phyloP scores from a whole-genome alignment of 92 coral and sea anemone genomes.

The Palythoa grandis region DNA sequence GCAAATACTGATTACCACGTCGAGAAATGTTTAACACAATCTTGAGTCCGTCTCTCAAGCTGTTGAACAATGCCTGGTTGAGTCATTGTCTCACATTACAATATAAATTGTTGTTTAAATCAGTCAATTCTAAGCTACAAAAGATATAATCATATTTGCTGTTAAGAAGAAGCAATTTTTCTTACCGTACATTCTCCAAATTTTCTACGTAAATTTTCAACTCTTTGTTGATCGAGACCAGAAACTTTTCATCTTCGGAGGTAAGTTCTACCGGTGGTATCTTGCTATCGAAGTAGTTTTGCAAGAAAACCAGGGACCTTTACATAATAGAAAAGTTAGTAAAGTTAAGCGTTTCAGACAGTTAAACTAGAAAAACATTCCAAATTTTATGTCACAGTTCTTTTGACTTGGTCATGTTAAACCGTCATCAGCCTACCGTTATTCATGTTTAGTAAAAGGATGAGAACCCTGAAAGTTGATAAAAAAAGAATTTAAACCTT shows the following conservation, averaged over 20 bases:
- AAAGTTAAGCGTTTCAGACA: no score
- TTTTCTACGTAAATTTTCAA: conserved; percentile 81
- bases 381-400: no score
- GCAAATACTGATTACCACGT: conserved; percentile 93
- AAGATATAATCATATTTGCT: no score
- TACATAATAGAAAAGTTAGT: not conserved
- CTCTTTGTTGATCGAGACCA: conserved; percentile 88
- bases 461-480: no score
- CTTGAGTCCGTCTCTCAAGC: conserved; percentile 90
- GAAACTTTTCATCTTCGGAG: conserved; percentile 88
- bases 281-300: conserved; percentile 76
- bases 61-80: not conserved
- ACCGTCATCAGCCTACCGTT: no score
- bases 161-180: not conserved
- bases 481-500: no score
- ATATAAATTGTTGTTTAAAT: no score
- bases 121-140: not conserved
- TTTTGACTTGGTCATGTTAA: no score
- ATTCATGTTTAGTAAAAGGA: no score
- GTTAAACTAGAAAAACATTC: no score
- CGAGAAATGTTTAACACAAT: conserved; percentile 89
- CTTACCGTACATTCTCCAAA: conserved; percentile 87
- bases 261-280: conserved; percentile 71
- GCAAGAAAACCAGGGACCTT: conserved; percentile 90
- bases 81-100: no score